Evolutionary conservation across 2,797 vertebrate species (phyloP).

Genomic region (Pterois miles): DNA sequence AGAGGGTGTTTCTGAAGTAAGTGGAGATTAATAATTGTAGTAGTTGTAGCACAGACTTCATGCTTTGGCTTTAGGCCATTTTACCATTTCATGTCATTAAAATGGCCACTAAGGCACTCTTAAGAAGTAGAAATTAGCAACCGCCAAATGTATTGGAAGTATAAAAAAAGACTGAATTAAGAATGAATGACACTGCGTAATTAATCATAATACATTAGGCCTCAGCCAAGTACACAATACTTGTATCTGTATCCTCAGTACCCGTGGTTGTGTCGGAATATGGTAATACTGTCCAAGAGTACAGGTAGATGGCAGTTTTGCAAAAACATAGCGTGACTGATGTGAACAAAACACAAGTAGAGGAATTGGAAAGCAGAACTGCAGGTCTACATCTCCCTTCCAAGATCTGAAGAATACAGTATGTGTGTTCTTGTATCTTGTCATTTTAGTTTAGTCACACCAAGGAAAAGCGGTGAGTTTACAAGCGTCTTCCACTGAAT

Average conservation of each 20-base stretch:
- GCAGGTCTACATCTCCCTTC: background rate
- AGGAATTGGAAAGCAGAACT: background rate
- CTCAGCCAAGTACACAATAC: background rate
- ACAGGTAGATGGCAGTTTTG: background rate
- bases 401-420: background rate
- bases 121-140: background rate
- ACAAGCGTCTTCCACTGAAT: background rate
- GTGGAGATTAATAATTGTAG: background rate
- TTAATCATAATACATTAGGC: background rate
- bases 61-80: background rate
- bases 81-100: background rate
- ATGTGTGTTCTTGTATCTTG: background rate
- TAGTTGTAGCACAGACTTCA: background rate
- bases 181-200: background rate
- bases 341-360: background rate
- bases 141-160: background rate
- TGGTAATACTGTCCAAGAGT: background rate
- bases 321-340: background rate
- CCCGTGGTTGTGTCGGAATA: background rate
- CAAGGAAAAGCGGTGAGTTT: background rate
- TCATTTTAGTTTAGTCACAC: background rate
- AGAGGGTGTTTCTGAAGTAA: background rate
- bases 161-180: background rate
- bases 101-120: background rate
- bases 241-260: background rate